Percentiles rank a stretch among this genome's conserved stretches.
phyloP scores from a whole-genome alignment of 2,888 invertebrate genomes.

The Meloe dianella region DNA sequence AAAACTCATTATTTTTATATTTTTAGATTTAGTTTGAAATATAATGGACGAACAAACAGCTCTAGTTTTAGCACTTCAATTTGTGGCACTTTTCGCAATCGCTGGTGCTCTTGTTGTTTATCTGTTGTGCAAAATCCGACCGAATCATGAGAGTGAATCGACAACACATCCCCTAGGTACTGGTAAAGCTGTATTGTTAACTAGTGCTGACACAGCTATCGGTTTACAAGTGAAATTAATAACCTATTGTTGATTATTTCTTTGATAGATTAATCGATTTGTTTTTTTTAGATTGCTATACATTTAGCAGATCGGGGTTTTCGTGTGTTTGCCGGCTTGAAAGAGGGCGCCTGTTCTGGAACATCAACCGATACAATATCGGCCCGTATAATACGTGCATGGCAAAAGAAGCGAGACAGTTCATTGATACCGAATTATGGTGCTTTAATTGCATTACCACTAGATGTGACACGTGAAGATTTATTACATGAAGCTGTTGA shows the following conservation, averaged over 20 bases:
- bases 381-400: conserved; percentile 63
- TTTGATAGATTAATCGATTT: neutral
- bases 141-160: conserved; percentile 57
- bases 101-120: conserved; percentile 83
- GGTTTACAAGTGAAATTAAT: conserved; percentile 75
- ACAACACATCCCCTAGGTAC: conserved; percentile 63
- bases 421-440: conserved; percentile 47
- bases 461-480: conserved; percentile 83
- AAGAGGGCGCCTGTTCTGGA: conserved; percentile 64
- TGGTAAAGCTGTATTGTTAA: conserved; percentile 77
- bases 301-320: conserved; percentile 75
- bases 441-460: conserved; percentile 71
- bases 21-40: neutral
- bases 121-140: conserved; percentile 76
- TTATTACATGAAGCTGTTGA: conserved; percentile 79
- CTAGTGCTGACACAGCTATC: conserved; percentile 80
- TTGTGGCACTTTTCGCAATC: conserved; percentile 81
- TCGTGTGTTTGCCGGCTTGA: conserved; percentile 78
- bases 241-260: neutral
- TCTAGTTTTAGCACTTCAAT: conserved; percentile 78
- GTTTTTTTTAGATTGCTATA: conserved; percentile 65
- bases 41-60: conserved; percentile 82
- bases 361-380: conserved; percentile 66
- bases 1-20: neutral
- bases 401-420: conserved; percentile 59